Conservation (phyloP, 2,797 vertebrate species). For the Acrocephalus scirpaceus region DNA sequence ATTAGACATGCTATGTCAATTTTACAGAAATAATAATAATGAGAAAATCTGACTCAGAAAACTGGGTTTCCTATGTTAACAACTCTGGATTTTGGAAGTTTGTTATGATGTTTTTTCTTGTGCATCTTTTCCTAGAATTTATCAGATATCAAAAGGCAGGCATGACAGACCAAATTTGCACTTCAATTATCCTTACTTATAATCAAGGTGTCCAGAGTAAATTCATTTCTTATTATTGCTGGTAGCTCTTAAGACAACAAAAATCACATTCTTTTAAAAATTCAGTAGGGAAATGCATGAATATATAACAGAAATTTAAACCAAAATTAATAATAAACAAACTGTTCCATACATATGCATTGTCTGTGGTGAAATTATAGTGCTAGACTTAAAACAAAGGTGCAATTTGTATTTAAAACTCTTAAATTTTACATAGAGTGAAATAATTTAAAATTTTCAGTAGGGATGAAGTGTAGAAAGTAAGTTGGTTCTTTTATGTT, state of each 20-base stretch:
- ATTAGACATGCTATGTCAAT: not conserved
- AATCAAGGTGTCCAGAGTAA: not conserved
- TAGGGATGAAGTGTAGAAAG: not conserved
- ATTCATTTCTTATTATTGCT: not conserved
- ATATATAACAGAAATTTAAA: not conserved
- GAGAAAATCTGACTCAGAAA: not conserved
- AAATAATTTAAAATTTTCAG: not conserved
- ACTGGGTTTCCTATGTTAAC: not conserved
- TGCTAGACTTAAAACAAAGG: not conserved
- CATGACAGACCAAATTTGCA: not conserved
- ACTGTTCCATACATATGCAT: not conserved
- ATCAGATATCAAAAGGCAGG: not conserved
- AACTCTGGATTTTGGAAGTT: not conserved
- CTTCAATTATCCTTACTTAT: not conserved
- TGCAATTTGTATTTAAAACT: not conserved
- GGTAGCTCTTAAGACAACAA: not conserved
- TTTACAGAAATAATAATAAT: not conserved
- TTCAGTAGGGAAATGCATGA: not conserved
- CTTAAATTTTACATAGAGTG: not conserved
- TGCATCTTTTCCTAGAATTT: not conserved
- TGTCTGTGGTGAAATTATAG: not conserved
- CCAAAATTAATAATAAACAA: not conserved
- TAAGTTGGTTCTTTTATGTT: not conserved
- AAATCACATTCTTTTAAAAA: not conserved
- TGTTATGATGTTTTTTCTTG: not conserved